A percentile compares a stretch with the other conserved stretches of the same genome.
These are phyloP conservation scores for Pteruthius melanotis DNA, from an alignment of 2,113 vertebrate genomes.

Conservation along the genomic window DNA sequence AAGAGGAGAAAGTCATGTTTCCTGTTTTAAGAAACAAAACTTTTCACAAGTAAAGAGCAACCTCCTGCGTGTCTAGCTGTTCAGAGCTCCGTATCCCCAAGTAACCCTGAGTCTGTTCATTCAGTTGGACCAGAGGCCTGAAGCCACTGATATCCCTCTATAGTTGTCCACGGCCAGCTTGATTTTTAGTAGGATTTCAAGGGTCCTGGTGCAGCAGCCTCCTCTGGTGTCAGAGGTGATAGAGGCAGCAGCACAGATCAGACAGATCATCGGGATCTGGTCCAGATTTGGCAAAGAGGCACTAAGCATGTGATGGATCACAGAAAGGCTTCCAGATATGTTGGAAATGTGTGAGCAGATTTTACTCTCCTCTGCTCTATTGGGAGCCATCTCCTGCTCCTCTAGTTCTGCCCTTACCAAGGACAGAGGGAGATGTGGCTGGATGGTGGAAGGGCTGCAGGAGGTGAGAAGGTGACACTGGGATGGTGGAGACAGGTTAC, in stretches of 20 bases:
- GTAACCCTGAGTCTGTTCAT: background rate
- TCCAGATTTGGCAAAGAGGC: background rate
- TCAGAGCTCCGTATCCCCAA: fast-evolving
- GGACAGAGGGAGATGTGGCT: background rate
- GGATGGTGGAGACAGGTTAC: background rate
- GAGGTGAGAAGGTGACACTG: background rate
- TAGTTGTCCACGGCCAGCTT: background rate
- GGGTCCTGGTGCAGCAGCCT: background rate
- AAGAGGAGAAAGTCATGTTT: background rate
- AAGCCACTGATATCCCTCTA: background rate
- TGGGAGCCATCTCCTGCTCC: background rate
- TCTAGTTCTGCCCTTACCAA: background rate
- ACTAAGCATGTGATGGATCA: fast-evolving
- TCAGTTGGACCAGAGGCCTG: background rate
- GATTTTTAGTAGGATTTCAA: background rate
- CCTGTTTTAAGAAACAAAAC: background rate
- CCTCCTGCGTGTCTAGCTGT: fast-evolving
- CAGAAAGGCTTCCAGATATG: background rate
- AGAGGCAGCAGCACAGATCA: background rate
- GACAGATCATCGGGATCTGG: fast-evolving
- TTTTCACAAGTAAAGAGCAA: background rate
- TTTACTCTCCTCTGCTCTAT: background rate
- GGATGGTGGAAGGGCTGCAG: background rate
- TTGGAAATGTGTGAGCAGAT: background rate
- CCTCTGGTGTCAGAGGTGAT: background rate